These are phyloP conservation scores for Cephalopterus ornatus DNA, from an alignment of 2,113 vertebrate species.

Conservation along the genomic window DNA sequence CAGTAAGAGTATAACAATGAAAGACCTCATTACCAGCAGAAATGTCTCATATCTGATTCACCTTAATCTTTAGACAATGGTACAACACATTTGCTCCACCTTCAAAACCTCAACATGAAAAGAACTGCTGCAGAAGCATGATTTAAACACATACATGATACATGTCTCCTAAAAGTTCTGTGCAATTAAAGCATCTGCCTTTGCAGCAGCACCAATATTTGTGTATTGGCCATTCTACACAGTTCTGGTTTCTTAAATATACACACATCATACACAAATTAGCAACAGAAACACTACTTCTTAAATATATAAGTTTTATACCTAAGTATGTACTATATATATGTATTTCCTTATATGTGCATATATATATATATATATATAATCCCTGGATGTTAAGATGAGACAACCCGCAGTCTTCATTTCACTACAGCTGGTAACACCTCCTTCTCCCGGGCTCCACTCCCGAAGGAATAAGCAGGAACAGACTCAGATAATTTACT, in stretches of 20 bases:
- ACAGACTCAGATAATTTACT: not conserved
- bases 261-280: not conserved
- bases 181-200: not conserved
- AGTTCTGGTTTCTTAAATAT: not conserved
- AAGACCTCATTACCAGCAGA: not conserved
- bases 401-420: not conserved
- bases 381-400: not conserved
- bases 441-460: not conserved
- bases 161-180: not conserved
- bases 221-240: not conserved
- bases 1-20: not conserved
- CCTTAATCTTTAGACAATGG: not conserved
- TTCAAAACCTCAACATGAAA: not conserved
- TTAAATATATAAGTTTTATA: not conserved
- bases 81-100: not conserved
- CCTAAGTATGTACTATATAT: not conserved
- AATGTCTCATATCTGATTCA: not conserved
- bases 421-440: slow-evolving; percentile 3
- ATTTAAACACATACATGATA: not conserved
- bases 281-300: not conserved
- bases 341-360: not conserved
- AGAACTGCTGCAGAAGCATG: not conserved
- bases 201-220: not conserved
- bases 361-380: not conserved
- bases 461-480: not conserved